phyloP scores from a whole-genome alignment of 2,888 invertebrate genomes.

The Cantharis lateralis region DNA sequence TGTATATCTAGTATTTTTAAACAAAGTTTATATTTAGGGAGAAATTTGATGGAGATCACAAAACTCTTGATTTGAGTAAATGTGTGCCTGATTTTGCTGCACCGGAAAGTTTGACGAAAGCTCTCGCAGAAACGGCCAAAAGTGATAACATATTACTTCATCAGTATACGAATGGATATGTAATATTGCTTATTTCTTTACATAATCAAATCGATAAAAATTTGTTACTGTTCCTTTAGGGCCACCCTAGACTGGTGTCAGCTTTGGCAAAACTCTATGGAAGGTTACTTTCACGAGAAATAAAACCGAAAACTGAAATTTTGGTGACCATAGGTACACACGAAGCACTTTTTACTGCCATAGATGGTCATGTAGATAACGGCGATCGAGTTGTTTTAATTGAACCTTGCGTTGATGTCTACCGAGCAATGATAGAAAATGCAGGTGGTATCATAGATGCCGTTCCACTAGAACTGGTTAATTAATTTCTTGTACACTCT shows the following conservation, averaged over 20 bases:
- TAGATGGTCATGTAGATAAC: slow-evolving; percentile 80
- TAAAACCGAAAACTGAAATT: neutral
- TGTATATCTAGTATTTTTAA: neutral
- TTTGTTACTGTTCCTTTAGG: neutral
- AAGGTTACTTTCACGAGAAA: neutral
- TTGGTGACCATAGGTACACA: neutral
- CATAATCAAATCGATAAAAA: neutral
- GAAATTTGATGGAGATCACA: neutral
- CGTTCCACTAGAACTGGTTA: slow-evolving; percentile 70
- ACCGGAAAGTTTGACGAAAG: neutral
- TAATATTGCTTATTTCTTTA: neutral
- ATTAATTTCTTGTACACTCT: neutral
- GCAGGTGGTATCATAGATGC: slow-evolving; percentile 89
- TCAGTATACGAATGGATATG: neutral
- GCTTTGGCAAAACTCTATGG: neutral
- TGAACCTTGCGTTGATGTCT: slow-evolving; percentile 98
- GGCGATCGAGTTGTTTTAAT: slow-evolving; percentile 94
- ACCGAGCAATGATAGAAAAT: slow-evolving; percentile 89
- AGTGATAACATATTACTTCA: slow-evolving; percentile 46
- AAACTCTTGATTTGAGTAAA: neutral
- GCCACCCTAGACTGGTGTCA: neutral
- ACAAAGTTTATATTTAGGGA: neutral
- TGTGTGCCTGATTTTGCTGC: neutral
- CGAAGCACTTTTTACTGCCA: slow-evolving; percentile 74
- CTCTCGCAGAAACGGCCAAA: neutral